phyloP scores from a whole-genome alignment of 35 echinoderm and acorn worm species.

The Hemicentrotus pulcherrimus region DNA sequence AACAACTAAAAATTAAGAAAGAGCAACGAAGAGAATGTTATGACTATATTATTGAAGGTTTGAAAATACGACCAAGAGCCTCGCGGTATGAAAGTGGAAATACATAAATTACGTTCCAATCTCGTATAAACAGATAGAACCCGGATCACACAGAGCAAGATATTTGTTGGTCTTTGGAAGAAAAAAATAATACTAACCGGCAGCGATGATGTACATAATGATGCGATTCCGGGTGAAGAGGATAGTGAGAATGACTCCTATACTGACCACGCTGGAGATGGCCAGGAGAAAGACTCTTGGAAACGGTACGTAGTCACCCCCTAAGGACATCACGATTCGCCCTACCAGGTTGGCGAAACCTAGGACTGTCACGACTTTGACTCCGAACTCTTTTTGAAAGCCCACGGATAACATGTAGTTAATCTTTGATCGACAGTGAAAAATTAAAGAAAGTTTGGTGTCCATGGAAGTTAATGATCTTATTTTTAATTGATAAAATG shows the following conservation, averaged over 20 bases:
- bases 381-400: background rate
- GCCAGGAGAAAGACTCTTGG: background rate
- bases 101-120: no score
- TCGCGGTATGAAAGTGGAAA: no score
- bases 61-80: no score
- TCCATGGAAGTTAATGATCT: no score
- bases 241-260: background rate
- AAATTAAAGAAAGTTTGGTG: no score
- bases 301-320: background rate
- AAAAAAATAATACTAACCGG: background rate
- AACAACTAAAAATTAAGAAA: no score
- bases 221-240: background rate
- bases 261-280: background rate
- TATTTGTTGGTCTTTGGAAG: no score
- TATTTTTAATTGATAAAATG: no score
- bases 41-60: no score
- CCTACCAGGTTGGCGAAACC: background rate
- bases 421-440: background rate
- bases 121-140: no score
- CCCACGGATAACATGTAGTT: slow-evolving; percentile 6
- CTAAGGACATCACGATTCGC: background rate
- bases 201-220: background rate
- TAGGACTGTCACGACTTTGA: background rate
- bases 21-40: no score
- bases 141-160: no score